Base-by-base conservation (phyloP, 2,113 vertebrate species). In the Lichenostomus cassidix region DNA sequence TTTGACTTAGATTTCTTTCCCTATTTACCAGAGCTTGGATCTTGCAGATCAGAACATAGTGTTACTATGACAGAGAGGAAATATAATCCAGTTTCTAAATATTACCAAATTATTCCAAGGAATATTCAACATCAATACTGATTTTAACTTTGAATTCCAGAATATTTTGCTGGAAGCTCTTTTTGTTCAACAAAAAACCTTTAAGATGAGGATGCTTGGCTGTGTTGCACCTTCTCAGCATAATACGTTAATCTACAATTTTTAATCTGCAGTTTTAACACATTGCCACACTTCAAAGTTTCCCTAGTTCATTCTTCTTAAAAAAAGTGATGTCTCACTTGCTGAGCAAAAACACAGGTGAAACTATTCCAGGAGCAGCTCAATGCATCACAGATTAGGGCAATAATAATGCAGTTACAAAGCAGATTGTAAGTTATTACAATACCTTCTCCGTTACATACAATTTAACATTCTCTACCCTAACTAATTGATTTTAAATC, bases 11-110 rank as follows among this genome's bases (percentile, higher is more conserved):
- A 85, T 92, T 96, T 96, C 90, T 35, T 75, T 90, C 90, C 62
- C 85, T 88, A 81, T 94, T 96, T 95, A 92, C 92, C 88, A 88
- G 78, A 63, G 76, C 41, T 41, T 71, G 55, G 60, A 92, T 92
- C 64, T 83, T 75, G 52, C 52, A 74, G 93, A 95, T 96, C 92
- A 89, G 92, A 96, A 97, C 94, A 96, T 64, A 95, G 71, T 71
- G 93, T 94, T 92, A 88, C 71, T 76, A 70, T 93, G 90, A 87
- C 58, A 94, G 68, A 87, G 75, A 91, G 49, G 83, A 96, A 96
- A 95, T 79, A 94, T 49, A 94, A 90, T 78, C 80, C 47, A 39
- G 37, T 95, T 96, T 87, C 85, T 94, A 96, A 97, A 93, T 83
- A 96, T 53, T 89, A 90, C 64, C 69, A 60, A 60, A 63, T 80